Percentiles rank a stretch among this genome's conserved stretches.
Evolutionary conservation across 2,113 vertebrate genomes (phyloP).

Genomic region (Oriolus oriolus): DNA sequence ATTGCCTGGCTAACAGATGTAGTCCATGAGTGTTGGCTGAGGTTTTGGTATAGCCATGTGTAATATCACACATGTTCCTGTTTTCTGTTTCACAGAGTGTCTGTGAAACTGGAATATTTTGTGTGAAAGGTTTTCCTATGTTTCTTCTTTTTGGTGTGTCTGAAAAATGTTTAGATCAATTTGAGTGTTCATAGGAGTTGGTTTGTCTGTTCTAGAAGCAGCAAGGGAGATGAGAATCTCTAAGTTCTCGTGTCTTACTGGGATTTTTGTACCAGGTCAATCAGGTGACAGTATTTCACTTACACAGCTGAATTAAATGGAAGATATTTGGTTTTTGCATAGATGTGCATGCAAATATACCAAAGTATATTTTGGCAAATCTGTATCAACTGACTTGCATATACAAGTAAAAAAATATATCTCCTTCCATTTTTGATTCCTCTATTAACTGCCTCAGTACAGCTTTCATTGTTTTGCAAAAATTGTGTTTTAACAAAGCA

Average conservation of each 20-base stretch:
- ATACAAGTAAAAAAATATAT: neutral
- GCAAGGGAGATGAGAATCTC: neutral
- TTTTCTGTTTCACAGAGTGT: neutral
- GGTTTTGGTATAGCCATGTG: constrained; percentile 29
- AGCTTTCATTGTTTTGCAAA: neutral
- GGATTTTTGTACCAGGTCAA: neutral
- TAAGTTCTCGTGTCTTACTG: neutral
- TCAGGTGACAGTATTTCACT: neutral
- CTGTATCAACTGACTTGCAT: neutral
- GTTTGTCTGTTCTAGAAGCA: neutral
- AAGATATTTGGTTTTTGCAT: neutral
- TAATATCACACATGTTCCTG: neutral
- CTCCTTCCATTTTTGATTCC: neutral
- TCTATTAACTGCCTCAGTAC: neutral
- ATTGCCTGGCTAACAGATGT: neutral
- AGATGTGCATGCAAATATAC: neutral
- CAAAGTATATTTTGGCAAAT: neutral
- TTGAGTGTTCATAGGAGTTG: neutral
- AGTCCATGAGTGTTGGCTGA: neutral
- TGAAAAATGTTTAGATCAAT: neutral
- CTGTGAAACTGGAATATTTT: neutral
- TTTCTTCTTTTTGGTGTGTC: neutral
- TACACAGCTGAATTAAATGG: neutral
- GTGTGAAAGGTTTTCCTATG: neutral
- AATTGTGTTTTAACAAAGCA: neutral